Evolutionary conservation across 2,113 vertebrate genomes (phyloP), one percentile per base, ranked within the genome.

Genomic region (Scytalopus superciliaris): DNA sequence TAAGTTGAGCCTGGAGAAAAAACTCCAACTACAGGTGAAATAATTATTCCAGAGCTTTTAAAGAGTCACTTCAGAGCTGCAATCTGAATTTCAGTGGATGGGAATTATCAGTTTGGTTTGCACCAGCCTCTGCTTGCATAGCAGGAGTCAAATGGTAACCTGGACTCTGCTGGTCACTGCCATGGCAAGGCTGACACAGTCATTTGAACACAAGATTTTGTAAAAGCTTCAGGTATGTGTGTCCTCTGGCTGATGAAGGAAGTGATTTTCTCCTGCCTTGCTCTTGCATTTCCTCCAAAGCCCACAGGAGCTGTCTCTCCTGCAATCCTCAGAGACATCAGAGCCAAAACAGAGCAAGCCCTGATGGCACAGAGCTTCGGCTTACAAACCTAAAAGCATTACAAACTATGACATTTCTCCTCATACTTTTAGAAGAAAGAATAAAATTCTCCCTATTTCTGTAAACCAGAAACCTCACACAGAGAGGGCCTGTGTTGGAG

Each of bases 1-100:
- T 93, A 95, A 97, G 97, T 97, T 4, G 25, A 96, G 96, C 94
- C 92, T 74, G 95, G 62, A 92, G 87, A 93, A 96, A 97, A 96
- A 96, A 92, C 18, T 35, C 84, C 72, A 95, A 97, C 96, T 96
- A 87, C 87, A 90, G 96, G 96, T 96, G 88, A 96, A 96, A 95
- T 78, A 94, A 96, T 95, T 95, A 96, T 96, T 95, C 90, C 1
- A 1, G 72, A 93, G 76, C 69, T 82, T 87, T 95, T 75, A 77
- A 82, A 94, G 59, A 84, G 89, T 89, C 84, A 62, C 33, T 93
- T 87, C 60, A 87, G 80, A 83, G 82, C 81, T 70, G 45, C 30
- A 62, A 25, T 84, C 87, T 60, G 63, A 94, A 77, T 90, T 78
- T 62, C 50, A 31, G 69, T 9, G 37, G 42, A 63, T 16, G 14